phyloP scores from a whole-genome alignment of 1,140 invertebrate genomes.

The Pseudomyrmex dendroicus region DNA sequence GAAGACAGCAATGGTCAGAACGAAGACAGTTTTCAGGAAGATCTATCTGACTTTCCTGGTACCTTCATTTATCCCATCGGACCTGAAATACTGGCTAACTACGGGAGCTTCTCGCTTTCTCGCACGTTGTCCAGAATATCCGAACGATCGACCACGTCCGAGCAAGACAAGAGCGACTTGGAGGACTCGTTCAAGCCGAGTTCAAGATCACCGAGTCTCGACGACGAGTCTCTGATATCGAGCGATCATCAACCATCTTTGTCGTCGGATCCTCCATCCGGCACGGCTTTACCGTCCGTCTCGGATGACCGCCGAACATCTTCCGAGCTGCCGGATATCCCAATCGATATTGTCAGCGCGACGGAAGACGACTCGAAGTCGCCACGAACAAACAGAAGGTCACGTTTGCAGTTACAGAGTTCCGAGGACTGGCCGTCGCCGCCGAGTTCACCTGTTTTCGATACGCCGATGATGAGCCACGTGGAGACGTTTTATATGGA shows the following conservation, averaged over 20 bases:
- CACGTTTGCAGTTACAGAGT: constrained; percentile 85
- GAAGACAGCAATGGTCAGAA: constrained; percentile 87
- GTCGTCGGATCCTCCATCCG: constrained; percentile 91
- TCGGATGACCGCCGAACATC: constrained; percentile 92
- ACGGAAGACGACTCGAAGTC: constrained; percentile 84
- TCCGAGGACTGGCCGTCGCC: constrained; percentile 92
- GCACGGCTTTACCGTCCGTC: constrained; percentile 83
- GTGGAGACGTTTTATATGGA: constrained; percentile 94
- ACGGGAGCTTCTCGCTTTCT: constrained; percentile 89
- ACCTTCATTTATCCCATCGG: constrained; percentile 90
- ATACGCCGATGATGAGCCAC: constrained; percentile 89
- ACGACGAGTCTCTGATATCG: constrained; percentile 92
- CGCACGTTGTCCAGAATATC: constrained; percentile 94
- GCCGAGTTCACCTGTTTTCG: constrained; percentile 88
- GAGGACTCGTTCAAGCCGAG: constrained; percentile 94
- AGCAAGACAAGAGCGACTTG: constrained; percentile 91
- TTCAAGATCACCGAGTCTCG: constrained; percentile 91
- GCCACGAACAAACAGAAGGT: constrained; percentile 80
- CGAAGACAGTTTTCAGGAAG: constrained; percentile 89
- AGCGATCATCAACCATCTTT: constrained; percentile 94
- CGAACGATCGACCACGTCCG: constrained; percentile 94
- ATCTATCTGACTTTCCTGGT: constrained; percentile 90
- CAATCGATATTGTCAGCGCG: constrained; percentile 87
- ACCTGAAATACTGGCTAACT: constrained; percentile 89
- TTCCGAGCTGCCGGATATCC: constrained; percentile 92